Evolutionary conservation across 2,113 vertebrate genomes (phyloP), one percentile per base, ranked within the genome.

Genomic region (Brachyhypopomus gauderio): DNA sequence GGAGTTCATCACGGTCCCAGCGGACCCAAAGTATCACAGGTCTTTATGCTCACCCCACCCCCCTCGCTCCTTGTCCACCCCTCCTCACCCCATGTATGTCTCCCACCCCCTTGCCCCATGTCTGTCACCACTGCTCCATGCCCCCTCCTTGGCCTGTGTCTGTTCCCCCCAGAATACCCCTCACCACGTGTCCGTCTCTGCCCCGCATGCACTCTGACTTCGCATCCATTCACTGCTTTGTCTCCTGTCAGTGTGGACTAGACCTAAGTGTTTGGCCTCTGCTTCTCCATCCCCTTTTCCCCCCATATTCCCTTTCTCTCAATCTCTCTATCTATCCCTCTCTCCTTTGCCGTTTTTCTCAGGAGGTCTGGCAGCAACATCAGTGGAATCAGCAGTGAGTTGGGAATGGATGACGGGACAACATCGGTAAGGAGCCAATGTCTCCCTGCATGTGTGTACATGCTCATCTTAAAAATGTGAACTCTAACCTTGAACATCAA

Each of bases 331-430:
- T 58, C 60, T 58, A 3, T 48, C 41, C 72, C 58, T 78, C 34
- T 60, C 64, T 41, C 5, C 58, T 22, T 56, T 22, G 72, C 8
- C 38, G 1, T 1, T 16, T 0, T 66, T 81, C 77, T 87, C 87
- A 99, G 98, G 88, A 94, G 97, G 78, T 97, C 97, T 0, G 96
- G 96, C 87, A 99, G 98, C 90, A 98, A 97, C 63, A 91, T 96
- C 79, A 99, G 98, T 0, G 97, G 95, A 8, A 88, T 97, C 90
- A 99, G 97, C 92, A 96, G 92, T 5, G 97, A 98, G 85, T 93
- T 93, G 84, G 95, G 94, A 88, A 93, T 95, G 70, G 98, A 99
- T 0, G 98, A 99, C 55, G 96, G 97, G 85, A 85, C 84, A 38
- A 74, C 84, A 3, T 94, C 93, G 80, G 96, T 97, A 77, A 93